A percentile compares a stretch with the other conserved stretches of the same genome.
Conservation (phyloP, 2,888 invertebrate species). For the Lasius fuliginosus region DNA sequence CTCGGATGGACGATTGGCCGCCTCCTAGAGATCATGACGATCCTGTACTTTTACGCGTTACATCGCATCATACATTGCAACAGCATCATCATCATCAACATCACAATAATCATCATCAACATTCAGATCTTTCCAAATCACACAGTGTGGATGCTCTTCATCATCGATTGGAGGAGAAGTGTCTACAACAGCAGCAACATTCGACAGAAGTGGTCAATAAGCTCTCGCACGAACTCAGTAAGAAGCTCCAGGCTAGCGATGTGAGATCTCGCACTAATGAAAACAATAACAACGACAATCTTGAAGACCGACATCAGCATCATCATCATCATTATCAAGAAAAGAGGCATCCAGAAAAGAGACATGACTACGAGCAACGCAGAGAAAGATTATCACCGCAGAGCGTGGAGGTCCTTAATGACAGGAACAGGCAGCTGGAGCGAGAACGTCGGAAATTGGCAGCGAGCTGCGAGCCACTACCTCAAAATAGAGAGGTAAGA, state of each 20-base stretch:
- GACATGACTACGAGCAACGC: slow-evolving; percentile 71
- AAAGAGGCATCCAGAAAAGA: slow-evolving; percentile 69
- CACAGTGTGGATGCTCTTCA: slow-evolving; percentile 83
- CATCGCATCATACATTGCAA: slow-evolving; percentile 78
- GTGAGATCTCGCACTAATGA: slow-evolving; percentile 74
- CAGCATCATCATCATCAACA: slow-evolving; percentile 67
- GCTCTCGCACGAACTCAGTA: slow-evolving; percentile 86
- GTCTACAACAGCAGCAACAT: slow-evolving; percentile 70
- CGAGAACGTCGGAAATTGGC: slow-evolving; percentile 82
- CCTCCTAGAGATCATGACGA: slow-evolving; percentile 81
- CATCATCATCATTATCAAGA: slow-evolving; percentile 69
- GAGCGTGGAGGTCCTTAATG: slow-evolving; percentile 83
- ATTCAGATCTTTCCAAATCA: slow-evolving; percentile 79
- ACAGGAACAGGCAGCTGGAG: slow-evolving; percentile 83
- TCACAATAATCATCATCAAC: slow-evolving; percentile 68
- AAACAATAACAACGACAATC: slow-evolving; percentile 78
- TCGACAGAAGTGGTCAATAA: slow-evolving; percentile 87
- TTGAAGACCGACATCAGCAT: slow-evolving; percentile 72
- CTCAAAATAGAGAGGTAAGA: slow-evolving; percentile 73
- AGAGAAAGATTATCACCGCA: slow-evolving; percentile 82
- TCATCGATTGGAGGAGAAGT: slow-evolving; percentile 80
- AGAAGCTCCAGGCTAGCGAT: slow-evolving; percentile 83
- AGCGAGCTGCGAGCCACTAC: slow-evolving; percentile 81
- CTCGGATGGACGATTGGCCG: slow-evolving; percentile 83
- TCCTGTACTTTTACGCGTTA: slow-evolving; percentile 83